Evolutionary conservation across 2,113 vertebrate species (phyloP), one percentile per base, ranked within the genome.

Genomic region (Pipra filicauda): DNA sequence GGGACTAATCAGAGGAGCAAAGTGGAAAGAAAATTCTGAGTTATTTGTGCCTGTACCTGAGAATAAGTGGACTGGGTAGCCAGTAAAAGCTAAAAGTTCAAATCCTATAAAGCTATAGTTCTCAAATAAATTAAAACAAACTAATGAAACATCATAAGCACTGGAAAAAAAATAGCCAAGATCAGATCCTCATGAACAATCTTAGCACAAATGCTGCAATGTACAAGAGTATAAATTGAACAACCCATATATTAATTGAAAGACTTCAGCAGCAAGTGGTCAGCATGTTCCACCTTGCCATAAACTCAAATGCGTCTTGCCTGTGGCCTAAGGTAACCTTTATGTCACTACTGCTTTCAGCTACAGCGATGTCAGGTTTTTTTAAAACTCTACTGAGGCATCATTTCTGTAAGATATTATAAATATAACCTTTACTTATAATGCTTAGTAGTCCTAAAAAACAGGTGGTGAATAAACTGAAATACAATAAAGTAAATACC

Each of bases 231-330:
- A 79, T 52, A 65, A 69, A 78, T 15, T 73, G 57, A 80, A 70
- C 23, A 54, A 57, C 7, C 11, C 4, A 5, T 57, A 82, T 39
- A 54, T 72, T 69, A 76, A 13, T 13, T 82, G 21, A 66, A 93
- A 76, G 33, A 37, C 41, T 77, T 76, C 12, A 74, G 8, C 22
- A 69, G 54, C 0, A 0, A 23, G 15, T 49, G 28, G 58, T 30
- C 57, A 85, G 48, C 3, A 2, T 15, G 9, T 81, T 20, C 17
- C 72, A 22, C 21, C 7, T 20, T 61, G 30, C 19, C 28, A 51
- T 46, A 89, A 96, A 83, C 9, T 85, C n/a, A 48, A 57, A 44
- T 10, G 1, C 46, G 26, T 33, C 55, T 89, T 76, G 7, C 69
- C 37, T 66, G 21, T 43, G 23, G 39, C 19, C 70, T 69, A 69